Evolutionary conservation across 2,113 vertebrate genomes (phyloP).

Genomic region (Rhinopomastus cyanomelas): DNA sequence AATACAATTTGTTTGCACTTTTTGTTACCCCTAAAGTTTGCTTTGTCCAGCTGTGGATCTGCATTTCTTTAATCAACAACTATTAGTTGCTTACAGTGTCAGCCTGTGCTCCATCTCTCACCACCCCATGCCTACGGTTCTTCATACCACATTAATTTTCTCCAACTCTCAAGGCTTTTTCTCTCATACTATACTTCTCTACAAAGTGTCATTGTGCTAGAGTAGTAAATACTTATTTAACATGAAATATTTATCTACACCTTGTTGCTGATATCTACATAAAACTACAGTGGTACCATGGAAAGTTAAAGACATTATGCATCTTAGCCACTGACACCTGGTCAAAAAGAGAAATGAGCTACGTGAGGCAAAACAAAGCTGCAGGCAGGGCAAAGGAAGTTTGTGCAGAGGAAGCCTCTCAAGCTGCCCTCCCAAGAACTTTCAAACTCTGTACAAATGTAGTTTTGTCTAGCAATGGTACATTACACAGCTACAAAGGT

Average conservation of each 20-base stretch:
- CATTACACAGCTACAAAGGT: background rate
- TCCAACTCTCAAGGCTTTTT: background rate
- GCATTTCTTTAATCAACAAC: background rate
- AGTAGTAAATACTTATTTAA: background rate
- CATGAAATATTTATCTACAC: background rate
- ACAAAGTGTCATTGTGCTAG: background rate
- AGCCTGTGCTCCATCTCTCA: background rate
- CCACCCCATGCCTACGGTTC: background rate
- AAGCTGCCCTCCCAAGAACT: fast-evolving
- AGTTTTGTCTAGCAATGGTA: background rate
- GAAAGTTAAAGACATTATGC: background rate
- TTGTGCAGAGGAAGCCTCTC: background rate
- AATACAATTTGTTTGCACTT: background rate
- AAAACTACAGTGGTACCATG: background rate
- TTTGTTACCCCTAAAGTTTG: background rate
- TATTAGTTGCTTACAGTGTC: background rate
- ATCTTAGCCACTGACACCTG: background rate
- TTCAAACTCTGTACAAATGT: background rate
- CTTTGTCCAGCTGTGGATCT: background rate
- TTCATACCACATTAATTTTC: background rate
- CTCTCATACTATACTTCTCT: background rate
- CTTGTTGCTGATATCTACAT: background rate
- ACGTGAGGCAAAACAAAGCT: background rate
- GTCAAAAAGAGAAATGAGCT: background rate
- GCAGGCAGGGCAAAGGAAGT: background rate